Percentiles rank a stretch among this genome's conserved stretches.
phyloP scores from a whole-genome alignment of 2,888 invertebrate species.

The Acronicta leporina region DNA sequence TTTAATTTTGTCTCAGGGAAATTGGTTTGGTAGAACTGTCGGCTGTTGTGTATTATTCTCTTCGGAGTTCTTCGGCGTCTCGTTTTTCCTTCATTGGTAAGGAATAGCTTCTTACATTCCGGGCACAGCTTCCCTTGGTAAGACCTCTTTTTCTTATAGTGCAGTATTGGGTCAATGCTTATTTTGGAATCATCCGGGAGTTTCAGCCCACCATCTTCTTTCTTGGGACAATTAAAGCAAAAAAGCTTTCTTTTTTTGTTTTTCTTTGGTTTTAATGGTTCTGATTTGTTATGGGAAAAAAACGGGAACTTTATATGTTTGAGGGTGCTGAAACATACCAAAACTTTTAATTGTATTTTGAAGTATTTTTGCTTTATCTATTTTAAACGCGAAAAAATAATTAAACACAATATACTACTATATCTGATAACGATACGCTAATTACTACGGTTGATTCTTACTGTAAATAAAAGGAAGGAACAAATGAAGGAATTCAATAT shows the following conservation, averaged over 20 bases:
- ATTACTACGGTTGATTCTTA: no score
- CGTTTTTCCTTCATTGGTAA: constrained; percentile 9
- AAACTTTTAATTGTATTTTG: constrained; percentile 1
- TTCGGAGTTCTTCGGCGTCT: constrained; percentile 30
- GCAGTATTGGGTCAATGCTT: constrained; percentile 12
- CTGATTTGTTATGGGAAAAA: constrained; percentile 76
- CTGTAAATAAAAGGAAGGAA: no score
- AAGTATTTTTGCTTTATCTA: not conserved
- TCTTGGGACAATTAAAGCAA: constrained; percentile 53
- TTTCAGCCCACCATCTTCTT: constrained; percentile 2
- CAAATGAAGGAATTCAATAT: no score
- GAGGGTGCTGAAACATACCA: constrained; percentile 64
- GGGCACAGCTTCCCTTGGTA: constrained; percentile 54
- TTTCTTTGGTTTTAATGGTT: constrained; percentile 56
- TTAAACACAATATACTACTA: no score
- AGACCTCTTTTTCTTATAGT: constrained; percentile 50
- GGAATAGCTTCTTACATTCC: constrained; percentile 52
- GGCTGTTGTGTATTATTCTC: constrained; percentile 55
- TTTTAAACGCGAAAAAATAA: no score
- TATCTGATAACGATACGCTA: no score
- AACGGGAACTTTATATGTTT: constrained; percentile 75
- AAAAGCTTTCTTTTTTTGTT: constrained; percentile 68
- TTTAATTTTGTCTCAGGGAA: constrained; percentile 19
- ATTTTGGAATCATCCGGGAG: constrained; percentile 14
- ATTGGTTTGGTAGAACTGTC: constrained; percentile 54